Percentiles rank a stretch among this genome's conserved stretches.
These are phyloP conservation scores for Dryoscopus gambensis DNA, from an alignment of 2,113 vertebrate species.

Conservation along the genomic window DNA sequence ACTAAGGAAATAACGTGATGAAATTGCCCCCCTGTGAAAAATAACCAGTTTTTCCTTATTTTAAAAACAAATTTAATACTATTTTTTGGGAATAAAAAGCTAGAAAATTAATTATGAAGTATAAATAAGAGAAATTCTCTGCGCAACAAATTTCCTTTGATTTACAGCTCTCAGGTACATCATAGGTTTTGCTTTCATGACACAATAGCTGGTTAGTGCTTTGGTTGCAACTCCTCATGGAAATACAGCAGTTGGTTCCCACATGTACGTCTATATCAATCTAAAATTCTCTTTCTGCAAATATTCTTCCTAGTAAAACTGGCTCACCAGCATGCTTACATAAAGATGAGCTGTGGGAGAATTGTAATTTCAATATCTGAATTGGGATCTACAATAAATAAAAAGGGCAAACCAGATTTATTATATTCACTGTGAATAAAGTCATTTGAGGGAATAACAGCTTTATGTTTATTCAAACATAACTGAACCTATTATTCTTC, in stretches of 20 bases:
- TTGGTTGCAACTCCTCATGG: background rate
- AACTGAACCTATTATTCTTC: background rate
- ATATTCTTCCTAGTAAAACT: background rate
- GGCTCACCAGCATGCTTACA: background rate
- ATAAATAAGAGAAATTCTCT: background rate
- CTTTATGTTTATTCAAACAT: constrained; percentile 3
- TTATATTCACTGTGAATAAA: background rate
- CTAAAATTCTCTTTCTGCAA: background rate
- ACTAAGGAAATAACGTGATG: background rate
- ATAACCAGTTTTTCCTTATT: background rate
- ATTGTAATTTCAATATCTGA: constrained; percentile 1
- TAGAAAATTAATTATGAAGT: background rate
- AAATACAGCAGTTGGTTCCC: background rate
- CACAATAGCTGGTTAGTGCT: background rate
- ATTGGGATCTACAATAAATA: background rate
- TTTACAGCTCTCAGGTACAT: background rate
- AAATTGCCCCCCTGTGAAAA: background rate
- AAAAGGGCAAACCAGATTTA: background rate
- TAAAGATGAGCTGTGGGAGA: background rate
- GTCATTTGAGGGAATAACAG: background rate
- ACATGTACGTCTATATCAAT: background rate
- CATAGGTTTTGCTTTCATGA: background rate
- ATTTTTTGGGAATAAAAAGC: background rate
- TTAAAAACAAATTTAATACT: background rate
- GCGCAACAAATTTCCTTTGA: background rate